These are phyloP conservation scores for Sclerodermus sp. DNA, from an alignment of 2,888 invertebrate species.

Conservation along the genomic window DNA sequence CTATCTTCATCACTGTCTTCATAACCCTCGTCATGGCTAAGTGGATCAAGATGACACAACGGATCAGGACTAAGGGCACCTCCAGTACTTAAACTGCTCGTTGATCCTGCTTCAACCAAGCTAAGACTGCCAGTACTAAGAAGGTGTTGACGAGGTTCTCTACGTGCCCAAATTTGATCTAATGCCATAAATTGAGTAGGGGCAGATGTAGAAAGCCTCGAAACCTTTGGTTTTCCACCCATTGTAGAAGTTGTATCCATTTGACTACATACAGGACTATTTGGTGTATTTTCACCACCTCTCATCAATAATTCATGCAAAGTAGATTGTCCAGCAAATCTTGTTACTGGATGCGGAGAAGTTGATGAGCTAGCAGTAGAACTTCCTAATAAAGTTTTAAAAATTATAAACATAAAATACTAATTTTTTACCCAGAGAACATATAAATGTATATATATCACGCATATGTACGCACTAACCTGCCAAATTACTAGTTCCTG, in stretches of 20 bases:
- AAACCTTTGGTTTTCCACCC: constrained; percentile 59
- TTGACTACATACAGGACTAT: constrained; percentile 32
- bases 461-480: constrained; percentile 25
- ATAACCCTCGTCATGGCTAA: constrained; percentile 83
- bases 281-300: constrained; percentile 62
- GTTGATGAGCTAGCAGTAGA: constrained; percentile 54
- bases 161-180: constrained; percentile 82
- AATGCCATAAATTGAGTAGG: constrained; percentile 77
- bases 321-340: constrained; percentile 56
- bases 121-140: constrained; percentile 76
- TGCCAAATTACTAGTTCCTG: constrained; percentile 50
- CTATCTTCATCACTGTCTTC: constrained; percentile 83
- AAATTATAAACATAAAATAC: no score
- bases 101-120: constrained; percentile 78
- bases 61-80: constrained; percentile 80
- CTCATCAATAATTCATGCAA: constrained; percentile 72
- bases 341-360: constrained; percentile 47
- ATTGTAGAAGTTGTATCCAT: constrained; percentile 28
- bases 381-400: constrained; percentile 38
- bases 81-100: constrained; percentile 79
- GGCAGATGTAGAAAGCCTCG: constrained; percentile 82
- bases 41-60: constrained; percentile 62
- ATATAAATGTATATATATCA: no score
- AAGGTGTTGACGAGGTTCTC: constrained; percentile 85
- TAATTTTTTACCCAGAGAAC: no score